Conservation (phyloP, 2,888 invertebrate species). For the Brachypalpus laphriformis region DNA sequence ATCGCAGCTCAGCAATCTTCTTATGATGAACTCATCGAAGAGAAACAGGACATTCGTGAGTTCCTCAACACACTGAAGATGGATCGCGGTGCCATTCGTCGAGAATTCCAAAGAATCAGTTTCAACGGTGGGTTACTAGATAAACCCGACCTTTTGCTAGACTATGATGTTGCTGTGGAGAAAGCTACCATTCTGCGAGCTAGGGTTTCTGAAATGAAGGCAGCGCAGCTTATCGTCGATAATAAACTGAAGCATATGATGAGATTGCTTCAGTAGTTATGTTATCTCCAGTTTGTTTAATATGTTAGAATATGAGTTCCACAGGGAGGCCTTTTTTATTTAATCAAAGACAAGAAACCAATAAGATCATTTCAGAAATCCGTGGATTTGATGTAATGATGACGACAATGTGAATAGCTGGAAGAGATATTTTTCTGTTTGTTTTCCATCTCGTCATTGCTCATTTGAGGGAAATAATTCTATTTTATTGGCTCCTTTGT, state of each 20-base stretch:
- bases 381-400: not conserved
- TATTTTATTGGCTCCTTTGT: not conserved
- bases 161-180: slow-evolving; percentile 78
- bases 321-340: not conserved
- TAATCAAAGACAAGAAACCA: not conserved
- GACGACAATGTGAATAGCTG: not conserved
- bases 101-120: slow-evolving; percentile 75
- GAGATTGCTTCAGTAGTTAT: slow-evolving; percentile 2
- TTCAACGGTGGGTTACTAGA: slow-evolving; percentile 78
- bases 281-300: no score
- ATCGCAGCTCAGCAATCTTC: slow-evolving; percentile 49
- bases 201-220: slow-evolving; percentile 65
- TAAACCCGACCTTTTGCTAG: slow-evolving; percentile 78
- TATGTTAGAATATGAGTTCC: no score
- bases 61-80: slow-evolving; percentile 76
- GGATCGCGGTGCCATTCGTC: slow-evolving; percentile 75
- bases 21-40: slow-evolving; percentile 59
- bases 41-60: slow-evolving; percentile 70
- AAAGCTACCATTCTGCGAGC: slow-evolving; percentile 51
- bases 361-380: not conserved
- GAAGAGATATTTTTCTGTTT: not conserved
- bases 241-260: slow-evolving; percentile 36
- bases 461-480: not conserved
- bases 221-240: slow-evolving; percentile 17
- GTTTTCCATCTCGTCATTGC: not conserved